These are phyloP conservation scores for Ahaetulla prasina DNA, from an alignment of 2,113 vertebrate genomes.

Conservation along the genomic window DNA sequence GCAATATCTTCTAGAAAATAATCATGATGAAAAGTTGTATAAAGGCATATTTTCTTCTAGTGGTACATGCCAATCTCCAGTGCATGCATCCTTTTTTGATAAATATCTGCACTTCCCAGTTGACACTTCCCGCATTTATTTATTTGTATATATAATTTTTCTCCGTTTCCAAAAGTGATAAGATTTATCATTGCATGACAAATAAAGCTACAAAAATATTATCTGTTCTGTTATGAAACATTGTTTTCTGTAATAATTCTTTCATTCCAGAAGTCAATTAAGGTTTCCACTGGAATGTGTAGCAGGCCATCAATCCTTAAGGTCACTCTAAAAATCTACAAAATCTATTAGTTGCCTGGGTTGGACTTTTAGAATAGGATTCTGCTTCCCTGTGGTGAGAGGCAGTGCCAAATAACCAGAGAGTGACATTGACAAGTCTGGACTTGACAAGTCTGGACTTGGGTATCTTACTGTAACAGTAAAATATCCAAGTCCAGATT, in stretches of 20 bases:
- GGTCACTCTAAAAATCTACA: not conserved
- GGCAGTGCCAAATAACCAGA: not conserved
- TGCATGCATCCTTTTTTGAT: not conserved
- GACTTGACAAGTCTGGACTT: no score
- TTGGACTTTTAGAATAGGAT: not conserved
- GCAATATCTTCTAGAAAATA: not conserved
- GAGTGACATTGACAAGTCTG: not conserved
- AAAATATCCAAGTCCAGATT: not conserved
- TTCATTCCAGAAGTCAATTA: not conserved
- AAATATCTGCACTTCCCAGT: not conserved
- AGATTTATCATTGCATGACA: no score
- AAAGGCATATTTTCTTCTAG: not conserved
- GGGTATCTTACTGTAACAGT: not conserved
- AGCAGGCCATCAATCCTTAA: not conserved
- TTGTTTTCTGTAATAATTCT: not conserved
- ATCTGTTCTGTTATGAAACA: not conserved
- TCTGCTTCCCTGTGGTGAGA: not conserved
- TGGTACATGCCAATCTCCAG: not conserved
- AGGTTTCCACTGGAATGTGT: not conserved
- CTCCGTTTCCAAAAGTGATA: no score
- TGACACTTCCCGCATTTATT: not conserved
- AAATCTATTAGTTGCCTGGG: not conserved
- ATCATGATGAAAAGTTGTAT: not conserved
- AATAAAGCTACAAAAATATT: not conserved
- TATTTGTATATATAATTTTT: no score